phyloP scores from a whole-genome alignment of 37 sponge, comb jelly and placozoan genomes.

The Lycopodina hypogea region DNA sequence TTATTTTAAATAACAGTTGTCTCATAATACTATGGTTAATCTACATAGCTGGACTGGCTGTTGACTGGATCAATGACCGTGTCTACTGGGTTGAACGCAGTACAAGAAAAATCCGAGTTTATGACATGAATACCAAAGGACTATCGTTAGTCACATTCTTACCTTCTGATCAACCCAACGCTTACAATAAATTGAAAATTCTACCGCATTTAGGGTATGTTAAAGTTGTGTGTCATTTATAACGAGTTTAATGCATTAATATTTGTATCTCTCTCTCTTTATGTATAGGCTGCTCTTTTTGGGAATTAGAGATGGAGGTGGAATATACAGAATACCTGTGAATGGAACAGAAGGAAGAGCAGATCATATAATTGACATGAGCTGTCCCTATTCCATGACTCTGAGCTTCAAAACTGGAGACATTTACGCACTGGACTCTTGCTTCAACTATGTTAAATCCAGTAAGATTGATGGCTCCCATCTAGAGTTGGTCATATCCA shows the following conservation, averaged over 20 bases:
- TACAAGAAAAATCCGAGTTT: not conserved
- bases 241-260: too few species aligned
- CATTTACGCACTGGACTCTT: not conserved
- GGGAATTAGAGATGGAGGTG: not conserved
- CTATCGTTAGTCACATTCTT: not conserved
- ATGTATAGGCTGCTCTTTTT: not conserved
- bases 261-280: too few species aligned
- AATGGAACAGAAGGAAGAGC: not conserved
- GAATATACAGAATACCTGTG: not conserved
- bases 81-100: constrained; percentile 37
- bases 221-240: too few species aligned
- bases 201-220: constrained; percentile 30
- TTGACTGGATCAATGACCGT: constrained; percentile 56
- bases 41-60: constrained; percentile 34
- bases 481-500: not conserved
- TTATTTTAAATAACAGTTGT: not conserved
- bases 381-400: not conserved
- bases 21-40: too few species aligned
- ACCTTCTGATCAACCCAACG: not conserved
- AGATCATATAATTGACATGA: too few species aligned
- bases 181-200: not conserved
- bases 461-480: constrained; percentile 9
- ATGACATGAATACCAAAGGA: constrained; percentile 3
- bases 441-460: not conserved
- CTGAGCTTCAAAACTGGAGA: not conserved